Percentiles rank a stretch among this genome's conserved stretches.
These are phyloP conservation scores for Potorous gilbertii DNA, from an alignment of 2,797 vertebrate species.

Conservation along the genomic window DNA sequence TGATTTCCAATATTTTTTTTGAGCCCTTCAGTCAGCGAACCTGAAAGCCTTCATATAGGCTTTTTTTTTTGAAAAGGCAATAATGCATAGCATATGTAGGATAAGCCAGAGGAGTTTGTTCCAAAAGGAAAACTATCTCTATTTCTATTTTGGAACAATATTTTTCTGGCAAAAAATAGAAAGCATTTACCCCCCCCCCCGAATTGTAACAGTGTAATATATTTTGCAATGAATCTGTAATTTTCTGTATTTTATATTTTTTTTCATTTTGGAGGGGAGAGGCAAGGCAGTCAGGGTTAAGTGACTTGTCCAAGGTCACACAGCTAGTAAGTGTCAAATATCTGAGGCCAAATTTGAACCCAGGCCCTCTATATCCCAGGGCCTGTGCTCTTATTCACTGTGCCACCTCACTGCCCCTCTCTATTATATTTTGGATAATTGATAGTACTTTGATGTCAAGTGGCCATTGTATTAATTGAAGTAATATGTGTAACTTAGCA, in stretches of 20 bases:
- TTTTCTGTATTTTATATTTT: constrained; percentile 86
- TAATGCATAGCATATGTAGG: constrained; percentile 83
- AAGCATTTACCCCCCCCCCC: constrained; percentile 89
- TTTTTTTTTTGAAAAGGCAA: constrained; percentile 51
- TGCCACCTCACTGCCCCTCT: constrained; percentile 76
- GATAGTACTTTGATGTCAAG: constrained; percentile 97
- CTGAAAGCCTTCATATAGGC: constrained; percentile 66
- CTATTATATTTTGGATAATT: constrained; percentile 98
- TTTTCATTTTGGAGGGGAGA: too few relatives aligned
- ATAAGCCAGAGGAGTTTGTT: constrained; percentile 73
- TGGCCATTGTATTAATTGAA: constrained; percentile 96
- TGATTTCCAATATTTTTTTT: constrained; percentile 60
- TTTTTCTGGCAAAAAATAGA: constrained; percentile 84
- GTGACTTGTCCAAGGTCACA: too few relatives aligned
- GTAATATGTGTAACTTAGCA: constrained; percentile 92
- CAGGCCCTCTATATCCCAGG: too few relatives aligned
- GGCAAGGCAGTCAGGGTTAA: too few relatives aligned
- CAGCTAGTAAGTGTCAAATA: too few relatives aligned
- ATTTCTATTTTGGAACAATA: constrained; percentile 86
- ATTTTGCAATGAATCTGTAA: constrained; percentile 98
- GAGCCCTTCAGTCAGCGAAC: constrained; percentile 63
- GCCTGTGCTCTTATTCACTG: too few relatives aligned
- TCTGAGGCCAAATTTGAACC: too few relatives aligned
- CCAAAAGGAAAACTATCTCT: constrained; percentile 64
- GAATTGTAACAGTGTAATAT: constrained; percentile 93